Percentiles rank a stretch among this genome's conserved stretches.
phyloP scores from a whole-genome alignment of 2,113 vertebrate species.

The Ophiodon elongatus region DNA sequence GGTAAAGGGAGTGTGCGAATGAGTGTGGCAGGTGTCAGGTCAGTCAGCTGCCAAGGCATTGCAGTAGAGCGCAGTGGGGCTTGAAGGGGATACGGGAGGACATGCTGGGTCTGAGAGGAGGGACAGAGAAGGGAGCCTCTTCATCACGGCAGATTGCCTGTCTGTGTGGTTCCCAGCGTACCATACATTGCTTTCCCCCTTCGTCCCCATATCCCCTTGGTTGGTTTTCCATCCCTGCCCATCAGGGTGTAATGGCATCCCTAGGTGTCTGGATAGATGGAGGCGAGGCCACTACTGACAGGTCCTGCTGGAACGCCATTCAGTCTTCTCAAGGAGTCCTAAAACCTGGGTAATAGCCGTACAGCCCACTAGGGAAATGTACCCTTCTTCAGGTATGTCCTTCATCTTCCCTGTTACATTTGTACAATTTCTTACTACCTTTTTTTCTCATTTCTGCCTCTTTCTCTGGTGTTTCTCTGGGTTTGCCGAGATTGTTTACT shows the following conservation, averaged over 20 bases:
- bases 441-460: constrained; percentile 25
- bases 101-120: constrained; percentile 60
- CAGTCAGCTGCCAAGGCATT: constrained; percentile 42
- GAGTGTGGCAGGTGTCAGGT: constrained; percentile 56
- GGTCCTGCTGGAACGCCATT: constrained; percentile 50
- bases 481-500: constrained; percentile 24
- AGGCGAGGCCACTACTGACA: constrained; percentile 59
- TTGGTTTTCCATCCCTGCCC: constrained; percentile 81
- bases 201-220: constrained; percentile 69
- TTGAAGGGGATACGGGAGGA: constrained; percentile 81
- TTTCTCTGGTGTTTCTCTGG: background rate
- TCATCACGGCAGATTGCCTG: constrained; percentile 86
- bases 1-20: background rate
- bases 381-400: constrained; percentile 36
- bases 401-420: constrained; percentile 51
- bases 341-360: constrained; percentile 63
- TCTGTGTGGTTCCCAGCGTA: constrained; percentile 61
- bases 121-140: constrained; percentile 67
- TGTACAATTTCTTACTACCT: constrained; percentile 43
- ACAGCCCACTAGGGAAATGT: constrained; percentile 58
- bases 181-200: constrained; percentile 64
- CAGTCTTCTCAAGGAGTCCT: constrained; percentile 47
- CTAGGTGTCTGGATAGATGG: constrained; percentile 79
- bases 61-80: constrained; percentile 65
- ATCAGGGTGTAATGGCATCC: constrained; percentile 81